Conservation (phyloP, 2,888 invertebrate species). For the Drosophila cognata region DNA sequence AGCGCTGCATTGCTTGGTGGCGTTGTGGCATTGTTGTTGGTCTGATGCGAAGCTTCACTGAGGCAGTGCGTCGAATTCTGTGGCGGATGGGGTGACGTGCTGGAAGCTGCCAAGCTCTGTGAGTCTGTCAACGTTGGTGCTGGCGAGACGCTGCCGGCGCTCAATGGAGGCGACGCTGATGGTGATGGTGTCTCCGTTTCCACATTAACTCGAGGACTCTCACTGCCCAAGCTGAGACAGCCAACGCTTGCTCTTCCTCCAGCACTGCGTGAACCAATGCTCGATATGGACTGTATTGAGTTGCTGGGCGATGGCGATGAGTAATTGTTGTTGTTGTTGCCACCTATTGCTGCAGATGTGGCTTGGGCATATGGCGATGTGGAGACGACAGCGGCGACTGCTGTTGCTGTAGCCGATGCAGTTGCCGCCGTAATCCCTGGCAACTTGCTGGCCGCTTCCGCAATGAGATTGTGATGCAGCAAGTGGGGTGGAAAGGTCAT, state of each 20-base stretch:
- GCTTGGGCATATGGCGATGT: conserved; percentile 65
- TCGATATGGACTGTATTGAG: conserved; percentile 84
- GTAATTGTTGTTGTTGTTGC: conserved; percentile 68
- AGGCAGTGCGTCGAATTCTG: conserved; percentile 56
- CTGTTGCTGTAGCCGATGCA: conserved; percentile 56
- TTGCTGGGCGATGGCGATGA: conserved; percentile 84
- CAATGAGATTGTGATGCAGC: conserved; percentile 83
- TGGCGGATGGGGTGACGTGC: conserved; percentile 57
- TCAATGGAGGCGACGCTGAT: conserved; percentile 82
- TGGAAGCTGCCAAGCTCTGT: conserved; percentile 61
- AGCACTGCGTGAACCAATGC: conserved; percentile 77
- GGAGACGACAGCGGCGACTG: conserved; percentile 67
- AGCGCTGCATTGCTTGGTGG: conserved; percentile 54
- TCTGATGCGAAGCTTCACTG: conserved; percentile 48
- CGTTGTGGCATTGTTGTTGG: conserved; percentile 48
- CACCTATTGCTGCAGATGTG: conserved; percentile 46
- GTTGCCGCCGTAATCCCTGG: conserved; percentile 73
- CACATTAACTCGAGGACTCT: conserved; percentile 84
- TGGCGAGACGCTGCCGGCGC: conserved; percentile 75
- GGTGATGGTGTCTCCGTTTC: conserved; percentile 83
- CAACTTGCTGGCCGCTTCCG: conserved; percentile 83
- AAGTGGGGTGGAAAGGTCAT: conserved; percentile 82
- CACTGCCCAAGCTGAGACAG: conserved; percentile 82
- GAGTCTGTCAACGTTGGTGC: conserved; percentile 74
- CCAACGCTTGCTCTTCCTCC: conserved; percentile 41